Base-by-base conservation (phyloP, 1,140 invertebrate species). In the Panagrolaimus sp. region DNA sequence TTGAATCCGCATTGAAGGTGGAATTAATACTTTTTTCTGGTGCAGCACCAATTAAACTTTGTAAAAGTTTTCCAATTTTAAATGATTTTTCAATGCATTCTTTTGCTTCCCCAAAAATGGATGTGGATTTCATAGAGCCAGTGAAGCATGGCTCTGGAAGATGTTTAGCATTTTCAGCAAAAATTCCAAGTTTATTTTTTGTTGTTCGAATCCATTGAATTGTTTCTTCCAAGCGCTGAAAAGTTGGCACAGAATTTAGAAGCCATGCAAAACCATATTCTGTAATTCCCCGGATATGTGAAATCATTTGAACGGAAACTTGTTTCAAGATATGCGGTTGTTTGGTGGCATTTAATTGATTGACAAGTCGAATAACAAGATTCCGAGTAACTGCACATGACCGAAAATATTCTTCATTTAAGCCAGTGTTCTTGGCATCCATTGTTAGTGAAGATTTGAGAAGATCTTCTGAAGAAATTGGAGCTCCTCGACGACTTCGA, bases 201-300 rank as follows among this genome's bases (percentile, higher is more conserved):
- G 52, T 26, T 24, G 14, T 58, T 28, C 21, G 21, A 21, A 58
- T 26, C 21, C 21, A 58, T 12, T 21, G 28, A 12, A 28, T 26
- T 3, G 52, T 58, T 14, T 58, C 28, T 58, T 28, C 10, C 5
- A 58, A 21, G 3, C 21, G 21, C 8, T 28, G 52, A 28, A 58
- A 58, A 4, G 52, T n/a, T 21, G 48, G 43, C 62, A 69, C 4
- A 63, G 73, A 74, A 43, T 66, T 75, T 15, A 63, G 47, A 44
- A 78, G 65, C 72, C 71, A 77, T 43, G 78, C 38, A 8, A 78
- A 55, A 1, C 67, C 68, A 21, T 47, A 78, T 67, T 76, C 75
- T 4, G 75, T 67, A 45, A 76, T 67, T 12, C 76, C 75, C 17
- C 72, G 64, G 28, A 76, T 63, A 24, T 71, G 45, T 9, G 28